A percentile compares a stretch with the other conserved stretches of the same genome.
Conservation (phyloP, 2,888 invertebrate species). For the Noctuana brunneofusca region DNA sequence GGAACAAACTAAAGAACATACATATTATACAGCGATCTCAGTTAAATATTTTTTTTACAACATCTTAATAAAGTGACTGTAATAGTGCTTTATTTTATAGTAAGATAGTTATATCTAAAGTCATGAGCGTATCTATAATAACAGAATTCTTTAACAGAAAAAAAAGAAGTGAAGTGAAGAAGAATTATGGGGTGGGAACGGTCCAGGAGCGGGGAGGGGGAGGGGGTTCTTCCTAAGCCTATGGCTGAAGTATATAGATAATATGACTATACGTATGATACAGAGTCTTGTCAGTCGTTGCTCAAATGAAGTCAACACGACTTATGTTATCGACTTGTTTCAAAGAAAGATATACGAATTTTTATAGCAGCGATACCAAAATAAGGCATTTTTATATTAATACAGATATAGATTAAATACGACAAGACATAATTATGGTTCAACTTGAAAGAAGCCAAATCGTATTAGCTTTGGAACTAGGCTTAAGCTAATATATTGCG, state of each 20-base stretch:
- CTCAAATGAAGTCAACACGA: conserved; percentile 46
- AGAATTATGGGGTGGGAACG: no score
- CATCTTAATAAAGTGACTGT: conserved; percentile 50
- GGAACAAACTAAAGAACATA: conserved; percentile 69
- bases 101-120: no score
- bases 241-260: background rate
- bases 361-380: conserved; percentile 72
- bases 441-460: conserved; percentile 84
- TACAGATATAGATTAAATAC: conserved; percentile 53
- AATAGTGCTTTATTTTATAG: conserved; percentile 50
- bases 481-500: conserved; percentile 48
- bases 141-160: no score
- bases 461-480: conserved; percentile 70
- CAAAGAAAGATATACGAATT: conserved; percentile 53
- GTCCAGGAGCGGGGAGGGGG: no score
- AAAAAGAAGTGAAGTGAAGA: no score
- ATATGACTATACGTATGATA: no score
- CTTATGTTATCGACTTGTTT: conserved; percentile 45
- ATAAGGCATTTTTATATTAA: conserved; percentile 66
- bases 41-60: conserved; percentile 66
- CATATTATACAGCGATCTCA: conserved; percentile 71
- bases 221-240: no score
- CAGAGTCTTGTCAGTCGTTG: conserved; percentile 40
- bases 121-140: no score
- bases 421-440: conserved; percentile 80